A percentile compares a stretch with the other conserved stretches of the same genome.
phyloP scores from a whole-genome alignment of 2,888 invertebrate genomes.

The Polietes domitor region DNA sequence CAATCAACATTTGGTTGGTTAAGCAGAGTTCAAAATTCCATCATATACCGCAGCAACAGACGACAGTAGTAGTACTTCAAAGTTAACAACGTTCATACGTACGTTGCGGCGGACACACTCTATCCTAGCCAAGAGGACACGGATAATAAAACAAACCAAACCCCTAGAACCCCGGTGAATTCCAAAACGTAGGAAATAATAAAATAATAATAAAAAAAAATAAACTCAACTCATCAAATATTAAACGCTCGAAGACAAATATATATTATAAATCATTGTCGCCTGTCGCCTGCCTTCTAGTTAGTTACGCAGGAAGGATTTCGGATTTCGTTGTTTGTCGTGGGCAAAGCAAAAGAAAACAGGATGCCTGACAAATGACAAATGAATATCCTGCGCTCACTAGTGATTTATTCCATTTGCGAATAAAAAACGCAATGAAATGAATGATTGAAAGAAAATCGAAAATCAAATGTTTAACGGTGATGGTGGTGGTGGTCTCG shows the following conservation, averaged over 20 bases:
- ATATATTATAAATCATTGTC: constrained; percentile 14
- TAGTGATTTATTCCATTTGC: not conserved
- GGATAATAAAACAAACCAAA: constrained; percentile 43
- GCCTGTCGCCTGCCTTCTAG: not conserved
- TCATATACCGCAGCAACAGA: constrained; percentile 27
- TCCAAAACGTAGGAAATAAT: not conserved
- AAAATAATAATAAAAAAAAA: constrained; percentile 1
- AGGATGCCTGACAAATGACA: not conserved
- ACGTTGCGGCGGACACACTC: not conserved
- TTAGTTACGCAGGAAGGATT: not conserved
- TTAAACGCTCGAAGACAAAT: constrained; percentile 12
- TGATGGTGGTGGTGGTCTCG: constrained; percentile 4
- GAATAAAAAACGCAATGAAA: not conserved
- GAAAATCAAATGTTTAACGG: not conserved
- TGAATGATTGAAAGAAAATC: not conserved
- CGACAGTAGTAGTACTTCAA: constrained; percentile 57
- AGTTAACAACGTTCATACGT: constrained; percentile 53
- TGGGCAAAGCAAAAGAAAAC: not conserved
- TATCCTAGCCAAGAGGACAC: constrained; percentile 39
- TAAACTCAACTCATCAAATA: constrained; percentile 23
- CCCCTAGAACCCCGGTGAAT: constrained; percentile 29
- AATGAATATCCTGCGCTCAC: not conserved
- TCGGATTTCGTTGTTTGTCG: not conserved
- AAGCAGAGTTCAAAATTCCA: constrained; percentile 46
- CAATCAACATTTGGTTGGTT: constrained; percentile 53